Conservation (phyloP, 2,888 invertebrate species). For the Sepioteuthis lessoniana region DNA sequence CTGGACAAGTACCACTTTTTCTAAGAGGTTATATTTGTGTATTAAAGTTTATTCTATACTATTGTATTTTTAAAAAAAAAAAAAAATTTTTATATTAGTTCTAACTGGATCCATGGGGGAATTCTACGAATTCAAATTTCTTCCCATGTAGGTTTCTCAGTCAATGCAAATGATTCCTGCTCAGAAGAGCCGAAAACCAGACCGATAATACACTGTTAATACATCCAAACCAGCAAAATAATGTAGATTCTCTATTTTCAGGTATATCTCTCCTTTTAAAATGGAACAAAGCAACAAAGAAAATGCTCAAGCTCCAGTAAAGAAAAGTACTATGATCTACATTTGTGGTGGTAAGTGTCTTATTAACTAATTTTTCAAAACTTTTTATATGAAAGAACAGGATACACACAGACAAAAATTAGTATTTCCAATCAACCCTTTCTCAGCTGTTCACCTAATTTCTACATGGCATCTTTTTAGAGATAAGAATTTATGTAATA, state of each 20-base stretch:
- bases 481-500: background rate
- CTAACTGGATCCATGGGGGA: no score
- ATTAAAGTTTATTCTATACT: no score
- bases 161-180: no score
- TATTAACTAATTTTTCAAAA: background rate
- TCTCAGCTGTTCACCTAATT: background rate
- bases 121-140: no score
- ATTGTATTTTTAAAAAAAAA: no score
- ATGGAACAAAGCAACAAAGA: conserved; percentile 62
- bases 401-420: background rate
- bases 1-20: no score
- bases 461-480: background rate
- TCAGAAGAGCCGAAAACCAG: no score
- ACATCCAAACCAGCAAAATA: no score
- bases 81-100: no score
- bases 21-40: no score
- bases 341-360: conserved; percentile 88
- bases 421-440: background rate
- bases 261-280: background rate
- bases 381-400: background rate
- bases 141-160: no score
- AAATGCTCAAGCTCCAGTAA: conserved; percentile 56
- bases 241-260: background rate
- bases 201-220: no score
- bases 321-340: conserved; percentile 88